Evolutionary conservation across 1,140 invertebrate species (phyloP), one percentile per base, ranked within the genome.

Genomic region (Rhagoletis pomonella): DNA sequence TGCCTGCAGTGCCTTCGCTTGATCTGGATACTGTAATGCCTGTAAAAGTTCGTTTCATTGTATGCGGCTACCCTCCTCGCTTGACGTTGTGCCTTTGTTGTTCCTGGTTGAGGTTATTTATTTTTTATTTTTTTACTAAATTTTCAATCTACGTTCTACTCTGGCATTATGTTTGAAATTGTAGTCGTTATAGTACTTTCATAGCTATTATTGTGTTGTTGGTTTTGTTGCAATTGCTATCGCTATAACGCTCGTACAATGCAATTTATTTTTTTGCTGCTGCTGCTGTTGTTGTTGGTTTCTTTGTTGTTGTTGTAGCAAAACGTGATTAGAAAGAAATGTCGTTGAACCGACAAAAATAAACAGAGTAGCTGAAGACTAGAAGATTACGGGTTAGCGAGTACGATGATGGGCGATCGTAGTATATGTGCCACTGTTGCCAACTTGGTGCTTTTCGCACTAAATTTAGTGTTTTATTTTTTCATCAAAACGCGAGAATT

Each of bases 261-360:
- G 73, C 47, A 58, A 7, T 47, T 2, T 47, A 1, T 29, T 29
- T 29, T 29, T 29, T 29, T 29, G 29, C 29, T 29, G 29, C 42
- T 47, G 44, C 17, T 77, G 39, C 6, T 50, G 69, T 47, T 10
- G 9, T 64, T 64, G 9, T 64, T 64, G 12, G 1, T 59, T 59
- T 59, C 58, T 59, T 12, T 6, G 10, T 62, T 44, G 2, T 73
- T 73, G 12, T 55, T 81, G 47, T 29, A 19, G 73, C 73, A 81
- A 81, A 81, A 55, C 73, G 73, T 81, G 73, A 81, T 81, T 81
- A 81, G 73, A 77, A 77, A 50, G 47, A 81, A 81, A 81, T 81
- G 73, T 81, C 73, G 19, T 81, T 81, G 73, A 81, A 81, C 73
- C 73, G 47, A 81, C 73, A 19, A 81, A 55, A 81, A 81, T 81